These are phyloP conservation scores for Meleagris gallopavo DNA, from an alignment of 2,113 vertebrate species.

Conservation along the genomic window DNA sequence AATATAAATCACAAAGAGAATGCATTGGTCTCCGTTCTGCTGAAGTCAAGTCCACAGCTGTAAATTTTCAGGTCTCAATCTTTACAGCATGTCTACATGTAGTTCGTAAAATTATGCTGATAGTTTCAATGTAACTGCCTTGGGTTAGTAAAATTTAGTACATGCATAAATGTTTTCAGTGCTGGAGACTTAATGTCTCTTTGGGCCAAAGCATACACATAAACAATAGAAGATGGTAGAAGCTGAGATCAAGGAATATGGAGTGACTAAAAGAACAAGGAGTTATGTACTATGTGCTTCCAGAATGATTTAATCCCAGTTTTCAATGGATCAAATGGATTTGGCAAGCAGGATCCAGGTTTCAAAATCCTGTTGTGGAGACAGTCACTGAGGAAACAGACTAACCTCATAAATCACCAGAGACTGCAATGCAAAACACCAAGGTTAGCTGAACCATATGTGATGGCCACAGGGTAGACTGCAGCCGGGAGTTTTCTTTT, in stretches of 20 bases:
- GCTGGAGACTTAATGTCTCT: background rate
- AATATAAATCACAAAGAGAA: background rate
- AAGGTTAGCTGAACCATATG: background rate
- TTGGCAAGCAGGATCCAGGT: constrained; percentile 13
- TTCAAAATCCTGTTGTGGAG: constrained; percentile 33
- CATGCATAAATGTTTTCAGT: background rate
- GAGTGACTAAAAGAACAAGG: background rate
- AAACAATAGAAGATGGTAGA: background rate
- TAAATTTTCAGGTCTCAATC: background rate
- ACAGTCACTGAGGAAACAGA: constrained; percentile 23
- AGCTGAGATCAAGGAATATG: background rate
- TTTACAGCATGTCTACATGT: background rate
- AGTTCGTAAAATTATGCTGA: background rate
- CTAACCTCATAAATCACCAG: background rate
- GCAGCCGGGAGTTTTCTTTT: background rate
- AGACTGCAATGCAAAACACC: background rate
- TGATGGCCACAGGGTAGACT: background rate
- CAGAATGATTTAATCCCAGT: background rate
- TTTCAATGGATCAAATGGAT: constrained; percentile 35
- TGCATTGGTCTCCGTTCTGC: background rate
- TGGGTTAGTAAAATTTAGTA: background rate
- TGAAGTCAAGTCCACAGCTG: background rate
- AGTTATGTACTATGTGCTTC: background rate
- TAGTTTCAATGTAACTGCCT: background rate
- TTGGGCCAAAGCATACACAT: constrained; percentile 3